These are phyloP conservation scores for Anoplophora glabripennis DNA, from an alignment of 1,140 invertebrate species.

Conservation along the genomic window DNA sequence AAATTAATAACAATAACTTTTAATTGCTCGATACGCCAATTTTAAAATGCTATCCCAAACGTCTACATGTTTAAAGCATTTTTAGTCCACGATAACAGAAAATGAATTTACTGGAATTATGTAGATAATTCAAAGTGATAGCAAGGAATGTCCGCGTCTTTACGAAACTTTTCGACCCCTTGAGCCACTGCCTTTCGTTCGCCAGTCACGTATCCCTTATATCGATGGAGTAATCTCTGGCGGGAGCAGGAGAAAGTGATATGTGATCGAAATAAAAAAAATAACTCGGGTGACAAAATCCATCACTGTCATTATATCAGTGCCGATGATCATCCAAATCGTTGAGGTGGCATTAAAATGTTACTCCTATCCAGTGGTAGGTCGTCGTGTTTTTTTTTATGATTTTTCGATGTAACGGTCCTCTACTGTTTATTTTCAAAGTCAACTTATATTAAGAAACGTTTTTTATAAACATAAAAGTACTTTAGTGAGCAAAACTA, in stretches of 20 bases:
- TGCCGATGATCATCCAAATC: neutral
- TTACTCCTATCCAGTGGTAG: conserved; percentile 2
- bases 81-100: no score
- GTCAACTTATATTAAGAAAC: neutral
- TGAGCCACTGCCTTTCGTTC: no score
- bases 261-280: conserved; percentile 10
- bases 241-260: conserved; percentile 3
- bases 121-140: no score
- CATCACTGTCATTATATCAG: neutral
- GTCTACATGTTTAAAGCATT: no score
- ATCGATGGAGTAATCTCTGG: neutral
- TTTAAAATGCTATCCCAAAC: no score
- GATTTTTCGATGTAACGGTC: conserved; percentile 2
- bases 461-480: neutral
- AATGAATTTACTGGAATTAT: no score
- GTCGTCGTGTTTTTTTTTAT: neutral
- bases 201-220: neutral
- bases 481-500: no score
- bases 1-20: no score
- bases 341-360: neutral
- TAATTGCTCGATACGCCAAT: no score
- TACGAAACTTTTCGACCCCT: no score
- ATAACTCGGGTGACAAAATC: neutral
- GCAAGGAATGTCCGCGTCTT: no score
- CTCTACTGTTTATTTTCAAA: conserved; percentile 10